phyloP scores from a whole-genome alignment of 2,113 vertebrate species.

The Mormoops blainvillei region DNA sequence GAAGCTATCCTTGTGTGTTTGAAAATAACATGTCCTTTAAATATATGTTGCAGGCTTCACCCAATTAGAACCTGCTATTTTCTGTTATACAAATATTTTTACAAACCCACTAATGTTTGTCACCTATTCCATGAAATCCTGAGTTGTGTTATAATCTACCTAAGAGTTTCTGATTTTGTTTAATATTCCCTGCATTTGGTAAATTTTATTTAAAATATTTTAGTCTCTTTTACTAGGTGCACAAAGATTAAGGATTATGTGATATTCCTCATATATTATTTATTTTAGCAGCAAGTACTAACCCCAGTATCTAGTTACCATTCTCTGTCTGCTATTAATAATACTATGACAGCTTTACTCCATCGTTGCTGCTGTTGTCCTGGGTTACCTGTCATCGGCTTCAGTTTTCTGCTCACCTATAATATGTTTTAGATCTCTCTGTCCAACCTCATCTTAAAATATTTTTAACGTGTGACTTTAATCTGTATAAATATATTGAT shows the following conservation, averaged over 20 bases:
- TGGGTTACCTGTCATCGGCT: neutral
- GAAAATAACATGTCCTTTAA: neutral
- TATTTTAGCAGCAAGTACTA: neutral
- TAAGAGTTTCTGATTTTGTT: neutral
- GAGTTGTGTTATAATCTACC: neutral
- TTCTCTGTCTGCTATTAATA: neutral
- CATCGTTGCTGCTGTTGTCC: neutral
- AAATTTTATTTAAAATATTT: neutral
- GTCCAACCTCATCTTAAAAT: neutral
- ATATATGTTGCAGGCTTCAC: neutral
- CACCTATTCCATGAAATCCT: neutral
- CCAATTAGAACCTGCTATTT: neutral
- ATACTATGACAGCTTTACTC: neutral
- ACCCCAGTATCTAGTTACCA: neutral
- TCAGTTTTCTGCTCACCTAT: neutral
- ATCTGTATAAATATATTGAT: neutral
- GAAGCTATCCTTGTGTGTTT: neutral
- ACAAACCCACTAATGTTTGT: neutral
- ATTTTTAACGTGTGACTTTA: neutral
- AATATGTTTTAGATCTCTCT: neutral
- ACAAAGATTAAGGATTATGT: neutral
- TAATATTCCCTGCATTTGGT: neutral
- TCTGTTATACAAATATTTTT: neutral
- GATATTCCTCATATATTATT: neutral
- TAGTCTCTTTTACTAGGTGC: neutral